phyloP scores from a whole-genome alignment of 2,113 vertebrate genomes.

The Oplegnathus fasciatus region DNA sequence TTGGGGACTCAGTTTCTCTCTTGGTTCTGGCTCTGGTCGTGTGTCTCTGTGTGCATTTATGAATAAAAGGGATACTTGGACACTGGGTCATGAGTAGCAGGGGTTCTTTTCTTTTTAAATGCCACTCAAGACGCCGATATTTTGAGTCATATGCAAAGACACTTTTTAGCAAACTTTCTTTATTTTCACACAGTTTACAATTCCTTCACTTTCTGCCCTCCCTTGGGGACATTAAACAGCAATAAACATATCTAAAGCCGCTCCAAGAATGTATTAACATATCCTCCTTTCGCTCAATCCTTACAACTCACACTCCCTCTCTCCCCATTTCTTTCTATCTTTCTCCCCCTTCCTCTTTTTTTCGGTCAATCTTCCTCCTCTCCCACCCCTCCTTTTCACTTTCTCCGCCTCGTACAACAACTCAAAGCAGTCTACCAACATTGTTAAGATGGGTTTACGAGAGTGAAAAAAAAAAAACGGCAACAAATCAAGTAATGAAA shows the following conservation, averaged over 20 bases:
- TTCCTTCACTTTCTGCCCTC: neutral
- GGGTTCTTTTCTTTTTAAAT: conserved; percentile 48
- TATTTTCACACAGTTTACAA: conserved; percentile 7
- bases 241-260: conserved; percentile 35
- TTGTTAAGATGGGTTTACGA: conserved; percentile 13
- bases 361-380: neutral
- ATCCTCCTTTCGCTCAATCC: conserved; percentile 34
- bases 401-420: neutral
- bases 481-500: conserved; percentile 56
- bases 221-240: conserved; percentile 23
- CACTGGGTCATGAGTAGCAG: conserved; percentile 28
- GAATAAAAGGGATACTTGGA: conserved; percentile 23
- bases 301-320: neutral
- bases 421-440: neutral
- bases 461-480: conserved; percentile 22
- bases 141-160: conserved; percentile 15
- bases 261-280: conserved; percentile 37
- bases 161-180: conserved; percentile 19
- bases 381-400: neutral
- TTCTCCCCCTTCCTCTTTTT: too few relatives aligned
- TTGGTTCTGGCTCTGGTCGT: neutral
- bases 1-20: neutral
- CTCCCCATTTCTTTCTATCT: conserved; percentile 16
- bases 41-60: neutral
- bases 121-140: conserved; percentile 11